phyloP scores from a whole-genome alignment of 1,140 invertebrate species.

The Sitobion miscanthi region DNA sequence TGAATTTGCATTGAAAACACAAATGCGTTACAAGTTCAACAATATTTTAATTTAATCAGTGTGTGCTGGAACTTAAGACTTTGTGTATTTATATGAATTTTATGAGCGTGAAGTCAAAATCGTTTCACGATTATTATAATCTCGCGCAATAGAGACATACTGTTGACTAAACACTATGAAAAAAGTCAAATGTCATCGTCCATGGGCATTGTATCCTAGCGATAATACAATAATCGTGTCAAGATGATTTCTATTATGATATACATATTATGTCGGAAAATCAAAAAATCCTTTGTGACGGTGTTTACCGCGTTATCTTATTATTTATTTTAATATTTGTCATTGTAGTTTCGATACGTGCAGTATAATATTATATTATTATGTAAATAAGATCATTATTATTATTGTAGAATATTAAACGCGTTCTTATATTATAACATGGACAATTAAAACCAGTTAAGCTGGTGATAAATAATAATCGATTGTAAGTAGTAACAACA shows the following conservation, averaged over 20 bases:
- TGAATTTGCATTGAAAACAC: not conserved
- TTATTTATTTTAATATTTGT: not conserved
- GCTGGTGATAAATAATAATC: not conserved
- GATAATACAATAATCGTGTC: not conserved
- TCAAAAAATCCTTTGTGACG: not conserved
- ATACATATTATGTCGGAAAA: not conserved
- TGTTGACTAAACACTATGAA: not conserved
- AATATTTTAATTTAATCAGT: not conserved
- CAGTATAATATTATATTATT: not conserved
- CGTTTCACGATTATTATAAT: not conserved
- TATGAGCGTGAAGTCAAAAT: not conserved
- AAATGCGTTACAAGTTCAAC: not conserved
- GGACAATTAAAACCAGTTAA: not conserved
- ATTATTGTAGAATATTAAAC: not conserved
- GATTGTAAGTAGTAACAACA: not conserved
- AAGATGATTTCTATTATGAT: not conserved
- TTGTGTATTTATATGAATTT: not conserved
- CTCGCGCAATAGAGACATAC: not conserved
- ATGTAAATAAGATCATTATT: not conserved
- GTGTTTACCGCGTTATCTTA: not conserved
- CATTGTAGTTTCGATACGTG: not conserved
- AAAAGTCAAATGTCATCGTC: conserved; percentile 7
- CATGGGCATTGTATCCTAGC: not conserved
- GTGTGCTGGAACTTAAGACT: not conserved
- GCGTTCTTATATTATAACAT: not conserved